Evolutionary conservation across 1,140 invertebrate species (phyloP).

Genomic region (Batillaria attramentaria): DNA sequence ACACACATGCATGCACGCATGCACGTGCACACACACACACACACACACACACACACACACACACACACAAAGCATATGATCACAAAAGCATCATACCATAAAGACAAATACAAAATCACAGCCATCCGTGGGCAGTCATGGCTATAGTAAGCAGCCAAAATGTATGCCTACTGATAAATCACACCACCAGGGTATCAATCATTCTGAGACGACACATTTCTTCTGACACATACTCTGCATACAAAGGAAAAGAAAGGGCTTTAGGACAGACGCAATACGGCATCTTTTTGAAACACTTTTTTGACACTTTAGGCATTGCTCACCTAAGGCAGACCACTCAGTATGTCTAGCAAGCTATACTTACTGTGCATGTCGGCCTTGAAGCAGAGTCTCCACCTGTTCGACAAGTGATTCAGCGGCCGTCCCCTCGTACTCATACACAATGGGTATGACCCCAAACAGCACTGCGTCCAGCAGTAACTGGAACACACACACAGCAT

Average conservation of each 20-base stretch:
- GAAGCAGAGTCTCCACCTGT: constrained; percentile 56
- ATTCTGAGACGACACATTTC: too few species aligned
- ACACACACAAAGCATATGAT: not conserved
- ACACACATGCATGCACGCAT: too few species aligned
- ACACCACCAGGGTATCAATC: too few species aligned
- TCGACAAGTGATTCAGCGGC: constrained; percentile 58
- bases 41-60: not conserved
- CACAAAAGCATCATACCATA: not conserved
- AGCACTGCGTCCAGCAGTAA: constrained; percentile 66
- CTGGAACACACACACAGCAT: constrained; percentile 47
- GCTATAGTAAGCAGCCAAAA: too few species aligned
- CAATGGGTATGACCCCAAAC: constrained; percentile 67
- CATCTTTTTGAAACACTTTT: not conserved
- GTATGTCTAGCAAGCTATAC: too few species aligned
- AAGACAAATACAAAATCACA: not conserved
- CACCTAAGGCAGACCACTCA: too few species aligned
- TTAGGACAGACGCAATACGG: not conserved
- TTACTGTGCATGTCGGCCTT: constrained; percentile 66
- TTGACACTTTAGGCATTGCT: too few species aligned
- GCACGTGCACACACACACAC: too few species aligned
- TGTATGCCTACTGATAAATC: too few species aligned
- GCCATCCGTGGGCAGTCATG: too few species aligned
- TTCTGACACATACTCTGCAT: not conserved
- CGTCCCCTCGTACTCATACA: constrained; percentile 70
- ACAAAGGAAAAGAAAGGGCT: not conserved